phyloP scores from a whole-genome alignment of 2,113 vertebrate genomes.

The Catharus bicknelli region DNA sequence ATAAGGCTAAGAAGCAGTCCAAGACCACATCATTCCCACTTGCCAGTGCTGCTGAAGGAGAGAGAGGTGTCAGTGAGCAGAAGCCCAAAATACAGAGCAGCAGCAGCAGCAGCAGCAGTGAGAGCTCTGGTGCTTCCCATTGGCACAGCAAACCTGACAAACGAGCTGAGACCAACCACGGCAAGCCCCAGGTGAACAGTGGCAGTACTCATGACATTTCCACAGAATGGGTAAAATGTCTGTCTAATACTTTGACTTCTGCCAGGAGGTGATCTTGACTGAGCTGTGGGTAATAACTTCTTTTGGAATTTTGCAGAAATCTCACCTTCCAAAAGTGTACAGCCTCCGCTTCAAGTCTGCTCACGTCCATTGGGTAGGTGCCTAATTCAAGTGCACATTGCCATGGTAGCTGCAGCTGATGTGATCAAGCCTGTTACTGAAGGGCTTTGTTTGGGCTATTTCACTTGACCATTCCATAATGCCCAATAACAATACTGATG shows the following conservation, averaged over 20 bases:
- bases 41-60: background rate
- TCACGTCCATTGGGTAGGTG: constrained; percentile 18
- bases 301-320: constrained; percentile 38
- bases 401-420: background rate
- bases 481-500: background rate
- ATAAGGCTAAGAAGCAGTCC: background rate
- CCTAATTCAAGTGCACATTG: background rate
- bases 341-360: constrained; percentile 29
- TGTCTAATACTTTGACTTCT: background rate
- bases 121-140: background rate
- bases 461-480: background rate
- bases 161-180: fast-evolving
- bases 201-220: background rate
- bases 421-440: background rate
- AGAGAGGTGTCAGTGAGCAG: background rate
- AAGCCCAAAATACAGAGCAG: background rate
- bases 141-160: background rate
- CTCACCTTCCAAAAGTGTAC: constrained; percentile 31
- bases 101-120: background rate
- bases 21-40: background rate
- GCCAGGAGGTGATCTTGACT: background rate
- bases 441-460: background rate
- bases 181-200: background rate
- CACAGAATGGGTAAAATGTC: constrained; percentile 16
- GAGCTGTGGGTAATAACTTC: background rate